Evolutionary conservation across 1,140 invertebrate species (phyloP).

Genomic region (Lepidotrigona ventralis): DNA sequence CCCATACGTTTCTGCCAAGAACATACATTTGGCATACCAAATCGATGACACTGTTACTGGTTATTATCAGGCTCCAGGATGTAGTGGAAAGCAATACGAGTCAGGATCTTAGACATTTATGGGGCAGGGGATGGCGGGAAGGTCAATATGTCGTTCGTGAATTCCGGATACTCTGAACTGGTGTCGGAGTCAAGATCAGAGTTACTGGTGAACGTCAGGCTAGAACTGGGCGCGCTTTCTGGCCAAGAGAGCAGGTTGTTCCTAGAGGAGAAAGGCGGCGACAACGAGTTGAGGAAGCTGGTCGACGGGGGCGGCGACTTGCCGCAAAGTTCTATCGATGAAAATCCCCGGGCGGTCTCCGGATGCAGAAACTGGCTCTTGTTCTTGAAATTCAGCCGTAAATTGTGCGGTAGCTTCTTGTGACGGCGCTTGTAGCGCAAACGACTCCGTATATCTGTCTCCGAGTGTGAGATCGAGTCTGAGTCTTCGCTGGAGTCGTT

Average conservation of each 20-base stretch:
- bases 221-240: conserved; percentile 77
- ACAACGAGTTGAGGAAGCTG: conserved; percentile 77
- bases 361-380: conserved; percentile 70
- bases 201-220: conserved; percentile 78
- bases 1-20: background rate
- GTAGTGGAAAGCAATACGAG: background rate
- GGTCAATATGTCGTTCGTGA: conserved; percentile 74
- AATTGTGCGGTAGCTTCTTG: conserved; percentile 69
- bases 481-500: conserved; percentile 78
- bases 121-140: conserved; percentile 78
- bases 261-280: conserved; percentile 75
- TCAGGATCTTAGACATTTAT: conserved; percentile 37
- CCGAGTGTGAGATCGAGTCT: conserved; percentile 77
- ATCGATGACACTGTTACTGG: background rate
- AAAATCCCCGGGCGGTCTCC: conserved; percentile 68
- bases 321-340: conserved; percentile 70
- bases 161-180: conserved; percentile 79
- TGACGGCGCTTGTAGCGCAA: conserved; percentile 71
- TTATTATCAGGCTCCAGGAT: background rate
- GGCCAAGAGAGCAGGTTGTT: conserved; percentile 77
- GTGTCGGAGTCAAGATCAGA: conserved; percentile 77
- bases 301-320: conserved; percentile 78
- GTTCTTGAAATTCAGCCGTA: conserved; percentile 73
- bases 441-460: conserved; percentile 75
- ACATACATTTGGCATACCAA: conserved; percentile 17